phyloP scores from a whole-genome alignment of 2,797 vertebrate species.

The Pteropus rufus region DNA sequence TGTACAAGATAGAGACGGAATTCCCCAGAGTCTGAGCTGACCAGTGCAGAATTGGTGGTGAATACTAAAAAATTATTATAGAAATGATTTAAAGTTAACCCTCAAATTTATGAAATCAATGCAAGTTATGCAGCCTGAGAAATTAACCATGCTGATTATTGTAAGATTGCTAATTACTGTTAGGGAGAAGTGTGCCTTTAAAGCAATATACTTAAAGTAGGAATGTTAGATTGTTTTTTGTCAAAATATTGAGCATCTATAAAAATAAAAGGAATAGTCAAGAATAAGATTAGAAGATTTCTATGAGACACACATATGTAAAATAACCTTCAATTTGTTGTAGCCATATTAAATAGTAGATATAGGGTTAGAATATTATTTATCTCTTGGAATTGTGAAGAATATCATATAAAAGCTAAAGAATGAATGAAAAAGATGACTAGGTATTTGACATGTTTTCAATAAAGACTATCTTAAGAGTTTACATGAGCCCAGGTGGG shows the following conservation, averaged over 20 bases:
- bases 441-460: not conserved
- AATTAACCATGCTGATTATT: conserved; percentile 50
- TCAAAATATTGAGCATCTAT: conserved; percentile 32
- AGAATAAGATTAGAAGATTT: not conserved
- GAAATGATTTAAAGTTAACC: conserved; percentile 63
- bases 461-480: not conserved
- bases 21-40: conserved; percentile 52
- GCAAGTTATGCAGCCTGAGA: conserved; percentile 56
- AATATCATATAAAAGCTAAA: conserved; percentile 15
- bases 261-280: conserved; percentile 7
- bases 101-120: conserved; percentile 67
- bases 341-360: conserved; percentile 16
- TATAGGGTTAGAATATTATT: not conserved
- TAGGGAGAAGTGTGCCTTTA: conserved; percentile 31
- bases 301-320: not conserved
- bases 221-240: conserved; percentile 42
- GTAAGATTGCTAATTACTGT: conserved; percentile 42
- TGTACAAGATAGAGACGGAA: conserved; percentile 57
- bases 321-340: conserved; percentile 17
- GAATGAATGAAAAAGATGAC: not conserved
- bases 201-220: not conserved
- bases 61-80: conserved; percentile 69
- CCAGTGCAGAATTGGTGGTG: conserved; percentile 8
- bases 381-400: not conserved
- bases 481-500: not conserved